These are phyloP conservation scores for Xylocopa sonorina DNA, from an alignment of 1,140 invertebrate species.

Conservation along the genomic window DNA sequence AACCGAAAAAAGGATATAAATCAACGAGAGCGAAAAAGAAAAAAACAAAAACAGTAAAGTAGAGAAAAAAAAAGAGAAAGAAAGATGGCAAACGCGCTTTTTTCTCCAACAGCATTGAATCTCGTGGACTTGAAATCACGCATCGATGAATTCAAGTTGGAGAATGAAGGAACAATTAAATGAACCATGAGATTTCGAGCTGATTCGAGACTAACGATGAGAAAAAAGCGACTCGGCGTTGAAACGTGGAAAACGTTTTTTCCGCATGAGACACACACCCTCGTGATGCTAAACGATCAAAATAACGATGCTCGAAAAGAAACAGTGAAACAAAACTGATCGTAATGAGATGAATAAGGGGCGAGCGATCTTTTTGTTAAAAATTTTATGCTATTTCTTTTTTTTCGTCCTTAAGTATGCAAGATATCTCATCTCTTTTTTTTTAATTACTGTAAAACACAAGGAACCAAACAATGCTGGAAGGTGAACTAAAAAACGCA, in stretches of 20 bases:
- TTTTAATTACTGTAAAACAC: not conserved
- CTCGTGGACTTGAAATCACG: not conserved
- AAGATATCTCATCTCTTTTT: constrained; percentile 24
- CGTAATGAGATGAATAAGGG: constrained; percentile 70
- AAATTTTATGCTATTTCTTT: constrained; percentile 60
- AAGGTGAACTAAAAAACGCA: constrained; percentile 1
- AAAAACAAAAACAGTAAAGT: not conserved
- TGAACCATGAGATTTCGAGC: not conserved
- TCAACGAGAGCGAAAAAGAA: not conserved
- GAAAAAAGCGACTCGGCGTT: not conserved
- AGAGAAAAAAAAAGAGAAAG: not conserved
- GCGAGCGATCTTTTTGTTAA: constrained; percentile 67
- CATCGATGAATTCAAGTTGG: not conserved
- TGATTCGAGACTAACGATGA: constrained; percentile 3
- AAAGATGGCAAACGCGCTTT: not conserved
- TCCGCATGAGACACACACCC: not conserved
- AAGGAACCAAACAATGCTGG: constrained; percentile 1
- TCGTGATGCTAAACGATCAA: not conserved
- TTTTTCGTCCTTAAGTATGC: constrained; percentile 68
- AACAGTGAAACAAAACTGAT: constrained; percentile 7
- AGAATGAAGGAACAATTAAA: not conserved
- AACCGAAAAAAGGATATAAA: constrained; percentile 2
- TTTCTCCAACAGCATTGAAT: constrained; percentile 11
- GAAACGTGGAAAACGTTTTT: not conserved
- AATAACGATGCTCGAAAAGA: not conserved